Base-by-base conservation (phyloP, 2,797 vertebrate genomes). In the Sebastes hubbsi region DNA sequence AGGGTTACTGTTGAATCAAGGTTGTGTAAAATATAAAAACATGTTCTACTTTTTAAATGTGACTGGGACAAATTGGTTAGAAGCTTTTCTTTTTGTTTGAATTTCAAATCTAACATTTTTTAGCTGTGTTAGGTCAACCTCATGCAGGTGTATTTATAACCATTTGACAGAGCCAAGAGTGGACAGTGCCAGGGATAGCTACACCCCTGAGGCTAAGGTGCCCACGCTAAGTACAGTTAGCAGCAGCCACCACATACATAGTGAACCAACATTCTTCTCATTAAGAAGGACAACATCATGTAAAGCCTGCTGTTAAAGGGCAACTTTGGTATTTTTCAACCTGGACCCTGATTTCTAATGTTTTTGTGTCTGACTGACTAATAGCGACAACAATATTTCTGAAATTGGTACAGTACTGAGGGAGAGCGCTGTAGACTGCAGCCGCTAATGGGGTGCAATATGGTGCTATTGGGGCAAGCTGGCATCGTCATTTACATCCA, bases 1-100 rank as follows among this genome's bases (percentile, higher is more conserved):
- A 91, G 83, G 78, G 18, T 65, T 70, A 78, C 83, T 84, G 55
- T 36, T 65, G 78, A 81, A 90, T 83, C 74, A 80, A 12, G 49
- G 56, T 58, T 66, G 60, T 25, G 20, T 64, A 38, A 62, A 77
- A 83, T 62, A 27, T 38, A 34, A 58, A 36, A 30, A 30, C 2
- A 30, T 7, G 63, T 27, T 69, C 7, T 42, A 30, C 11, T 70
- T 34, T 32, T 24, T 64, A 30, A 74, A 77, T 70, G 9, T 60
- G 12, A 79, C 38, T 42, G 59, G 58, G 38, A 62, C 29, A 81
- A 60, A 83, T 62, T 63, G 24, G 8, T 29, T 7, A 36, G 22
- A 64, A 73, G 20, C 20, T 8, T 63, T n/a, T 14, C 8, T 49
- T 8, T 32, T 49, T 46, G 5, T 64, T 69, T 22, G 2, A 42